A percentile compares a stretch with the other conserved stretches of the same genome.
Evolutionary conservation across 2,113 vertebrate species (phyloP).

Genomic region (Hydrolagus affinis): DNA sequence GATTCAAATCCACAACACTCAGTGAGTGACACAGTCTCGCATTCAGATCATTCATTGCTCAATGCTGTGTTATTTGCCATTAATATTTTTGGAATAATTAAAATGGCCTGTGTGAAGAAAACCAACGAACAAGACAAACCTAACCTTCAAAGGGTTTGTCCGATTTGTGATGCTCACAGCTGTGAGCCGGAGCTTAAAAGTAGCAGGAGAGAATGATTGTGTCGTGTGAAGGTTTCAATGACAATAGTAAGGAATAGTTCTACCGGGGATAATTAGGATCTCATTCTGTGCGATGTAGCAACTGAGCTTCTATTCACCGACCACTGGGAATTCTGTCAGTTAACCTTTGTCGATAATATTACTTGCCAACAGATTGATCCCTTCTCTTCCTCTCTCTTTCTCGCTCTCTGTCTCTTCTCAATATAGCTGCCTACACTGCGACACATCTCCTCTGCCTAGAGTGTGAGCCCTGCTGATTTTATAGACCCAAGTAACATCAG

Average conservation of each 20-base stretch:
- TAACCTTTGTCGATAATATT: conserved; percentile 9
- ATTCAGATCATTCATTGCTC: background rate
- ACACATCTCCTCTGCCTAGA: background rate
- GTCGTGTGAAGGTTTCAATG: background rate
- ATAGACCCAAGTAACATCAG: background rate
- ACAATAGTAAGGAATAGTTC: conserved; percentile 7
- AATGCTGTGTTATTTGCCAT: background rate
- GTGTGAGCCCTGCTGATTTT: background rate
- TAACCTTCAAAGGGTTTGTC: background rate
- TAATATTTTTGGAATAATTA: background rate
- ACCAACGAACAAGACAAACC: background rate
- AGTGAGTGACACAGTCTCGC: too few species aligned
- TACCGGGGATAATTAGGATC: background rate
- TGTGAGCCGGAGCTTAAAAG: background rate
- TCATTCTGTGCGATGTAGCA: background rate
- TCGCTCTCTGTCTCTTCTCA: background rate
- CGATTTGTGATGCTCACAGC: background rate
- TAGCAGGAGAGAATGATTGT: background rate
- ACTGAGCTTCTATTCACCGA: background rate
- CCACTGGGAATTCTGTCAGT: conserved; percentile 11
- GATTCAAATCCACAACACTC: too few species aligned
- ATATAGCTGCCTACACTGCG: background rate
- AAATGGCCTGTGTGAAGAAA: background rate
- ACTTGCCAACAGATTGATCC: conserved; percentile 12
- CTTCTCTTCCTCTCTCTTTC: too few species aligned